These are phyloP conservation scores for Medauroidea extradentata DNA, from an alignment of 1,140 invertebrate species.

Conservation along the genomic window DNA sequence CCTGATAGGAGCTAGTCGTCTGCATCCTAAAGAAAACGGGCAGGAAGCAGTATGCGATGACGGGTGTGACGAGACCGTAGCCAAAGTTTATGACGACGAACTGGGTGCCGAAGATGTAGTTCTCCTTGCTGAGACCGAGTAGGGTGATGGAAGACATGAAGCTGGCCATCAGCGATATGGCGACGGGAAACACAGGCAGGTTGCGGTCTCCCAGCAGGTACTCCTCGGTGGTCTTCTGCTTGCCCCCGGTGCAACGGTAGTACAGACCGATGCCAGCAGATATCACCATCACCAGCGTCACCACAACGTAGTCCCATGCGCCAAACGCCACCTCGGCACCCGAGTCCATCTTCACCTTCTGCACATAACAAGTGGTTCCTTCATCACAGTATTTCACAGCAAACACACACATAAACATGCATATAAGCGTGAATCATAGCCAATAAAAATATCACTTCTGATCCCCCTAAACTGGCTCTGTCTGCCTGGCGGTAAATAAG, in stretches of 20 bases:
- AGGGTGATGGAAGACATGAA: conserved; percentile 94
- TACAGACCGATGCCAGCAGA: conserved; percentile 74
- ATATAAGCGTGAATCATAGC: too few relatives aligned
- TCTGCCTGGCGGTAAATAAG: too few relatives aligned
- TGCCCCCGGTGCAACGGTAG: conserved; percentile 78
- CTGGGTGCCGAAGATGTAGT: conserved; percentile 75
- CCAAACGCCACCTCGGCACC: conserved; percentile 30
- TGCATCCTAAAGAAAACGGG: conserved; percentile 86
- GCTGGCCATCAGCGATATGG: conserved; percentile 84
- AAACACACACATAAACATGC: too few relatives aligned
- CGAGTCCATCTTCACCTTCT: too few relatives aligned
- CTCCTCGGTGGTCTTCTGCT: conserved; percentile 81
- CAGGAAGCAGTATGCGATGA: conserved; percentile 74
- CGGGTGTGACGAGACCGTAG: conserved; percentile 76
- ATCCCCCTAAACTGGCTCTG: too few relatives aligned
- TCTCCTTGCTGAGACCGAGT: conserved; percentile 83
- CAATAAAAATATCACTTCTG: too few relatives aligned
- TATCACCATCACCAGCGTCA: conserved; percentile 54
- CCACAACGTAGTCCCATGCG: conserved; percentile 59
- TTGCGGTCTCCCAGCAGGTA: conserved; percentile 75
- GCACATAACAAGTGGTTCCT: too few relatives aligned
- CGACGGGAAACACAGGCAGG: conserved; percentile 73
- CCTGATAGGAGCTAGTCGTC: conserved; percentile 84
- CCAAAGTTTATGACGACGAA: conserved; percentile 80
- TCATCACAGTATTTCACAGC: too few relatives aligned